phyloP scores from a whole-genome alignment of 2,113 vertebrate species.

The Xenotilapia caudafasciata region DNA sequence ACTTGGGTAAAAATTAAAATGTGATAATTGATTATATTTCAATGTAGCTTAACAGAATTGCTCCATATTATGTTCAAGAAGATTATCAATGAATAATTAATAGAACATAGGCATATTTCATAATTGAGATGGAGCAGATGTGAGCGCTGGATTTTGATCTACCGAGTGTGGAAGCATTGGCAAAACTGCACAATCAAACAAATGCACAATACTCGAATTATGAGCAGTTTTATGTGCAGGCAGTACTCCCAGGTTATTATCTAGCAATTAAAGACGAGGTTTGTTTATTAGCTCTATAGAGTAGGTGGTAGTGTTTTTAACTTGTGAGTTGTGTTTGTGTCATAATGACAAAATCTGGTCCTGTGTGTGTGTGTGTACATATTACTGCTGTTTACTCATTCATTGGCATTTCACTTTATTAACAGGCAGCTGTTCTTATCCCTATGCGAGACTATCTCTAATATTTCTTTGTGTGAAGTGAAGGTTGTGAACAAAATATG shows the following conservation, averaged over 20 bases:
- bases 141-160: neutral
- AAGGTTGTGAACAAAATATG: neutral
- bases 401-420: neutral
- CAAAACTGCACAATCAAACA: neutral
- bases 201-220: neutral
- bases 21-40: slow-evolving; percentile 67
- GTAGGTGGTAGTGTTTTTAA: neutral
- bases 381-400: neutral
- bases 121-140: slow-evolving; percentile 9
- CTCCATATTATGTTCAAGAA: slow-evolving; percentile 37
- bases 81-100: slow-evolving; percentile 56
- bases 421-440: neutral
- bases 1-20: slow-evolving; percentile 67
- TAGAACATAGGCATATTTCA: slow-evolving; percentile 16
- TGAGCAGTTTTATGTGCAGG: neutral
- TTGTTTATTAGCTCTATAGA: neutral
- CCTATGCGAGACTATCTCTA: neutral
- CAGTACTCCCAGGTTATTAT: neutral
- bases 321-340: neutral
- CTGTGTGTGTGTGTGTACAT: neutral
- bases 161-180: neutral
- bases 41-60: slow-evolving; percentile 47
- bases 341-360: neutral
- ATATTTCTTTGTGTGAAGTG: neutral
- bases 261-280: neutral